Evolutionary conservation across 2,797 vertebrate genomes (phyloP), one percentile per base, ranked within the genome.

Genomic region (Aldrovandia affinis): DNA sequence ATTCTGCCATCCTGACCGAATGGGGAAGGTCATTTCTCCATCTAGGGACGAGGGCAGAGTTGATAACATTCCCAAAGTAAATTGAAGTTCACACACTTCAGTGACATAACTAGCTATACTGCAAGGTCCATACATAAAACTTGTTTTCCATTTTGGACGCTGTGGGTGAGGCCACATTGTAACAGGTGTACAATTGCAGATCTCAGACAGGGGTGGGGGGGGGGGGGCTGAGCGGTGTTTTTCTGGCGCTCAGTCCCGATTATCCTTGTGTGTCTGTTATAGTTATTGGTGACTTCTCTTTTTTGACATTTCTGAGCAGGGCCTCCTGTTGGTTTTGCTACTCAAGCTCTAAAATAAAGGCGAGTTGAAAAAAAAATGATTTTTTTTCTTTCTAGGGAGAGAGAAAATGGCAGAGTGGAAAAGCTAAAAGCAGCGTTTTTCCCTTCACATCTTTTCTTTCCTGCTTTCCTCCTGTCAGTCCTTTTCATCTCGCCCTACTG

Each of bases 401-500:
- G 85, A 89, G 88, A 88, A 90, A 92, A 91, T 90, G 83, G 87
- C 88, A 89, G 86, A 88, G 85, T 87, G 84, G 81, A 85, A 81
- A 63, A 78, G 88, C 86, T 89, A 89, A 91, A 90, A 91, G 85
- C 85, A 36, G 82, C 85, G 87, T 85, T 89, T 90, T 88, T 83
- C 79, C 82, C 82, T 89, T 75, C 78, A 88, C 85, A 61, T 90
- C 85, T 81, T 84, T 85, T 86, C 80, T 87, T 85, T 78, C 73
- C 81, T 89, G 88, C 89, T 90, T 92, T 88, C 85, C 83, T 86
- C 88, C 89, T 87, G 86, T 90, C 90, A 88, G 81, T 59, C 84
- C 87, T 89, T 91, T 92, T 91, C 92, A 90, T 94, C 91, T 94
- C 87, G 90, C 90, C 93, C 92, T 91, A 89, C 88, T 93, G 92